These are phyloP conservation scores for Omphaloscelis lunosa DNA, from an alignment of 2,888 invertebrate species.

Conservation along the genomic window DNA sequence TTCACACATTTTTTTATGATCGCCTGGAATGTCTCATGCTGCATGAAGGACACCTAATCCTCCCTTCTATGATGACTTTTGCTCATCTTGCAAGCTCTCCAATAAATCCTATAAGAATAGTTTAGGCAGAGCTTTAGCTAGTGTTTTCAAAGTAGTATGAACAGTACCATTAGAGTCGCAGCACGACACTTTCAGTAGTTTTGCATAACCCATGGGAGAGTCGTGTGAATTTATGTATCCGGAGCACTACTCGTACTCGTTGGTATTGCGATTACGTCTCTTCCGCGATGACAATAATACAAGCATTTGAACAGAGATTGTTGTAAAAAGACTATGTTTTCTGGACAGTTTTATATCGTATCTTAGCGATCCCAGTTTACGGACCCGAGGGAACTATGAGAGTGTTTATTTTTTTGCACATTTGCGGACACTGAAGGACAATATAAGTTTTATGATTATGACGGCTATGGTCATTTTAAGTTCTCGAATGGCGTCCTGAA, in stretches of 20 bases:
- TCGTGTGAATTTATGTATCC: constrained; percentile 36
- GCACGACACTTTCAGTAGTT: constrained; percentile 11
- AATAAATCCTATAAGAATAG: background rate
- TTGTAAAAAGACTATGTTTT: background rate
- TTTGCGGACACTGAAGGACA: constrained; percentile 12
- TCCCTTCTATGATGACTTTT: background rate
- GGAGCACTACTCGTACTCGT: constrained; percentile 1
- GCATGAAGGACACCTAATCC: background rate
- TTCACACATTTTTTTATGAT: background rate
- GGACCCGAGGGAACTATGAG: background rate
- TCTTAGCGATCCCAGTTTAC: background rate
- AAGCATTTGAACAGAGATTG: constrained; percentile 13
- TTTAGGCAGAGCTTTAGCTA: background rate
- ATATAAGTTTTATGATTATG: constrained; percentile 31
- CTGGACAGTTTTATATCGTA: background rate
- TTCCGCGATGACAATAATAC: constrained; percentile 19
- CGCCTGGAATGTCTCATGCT: background rate
- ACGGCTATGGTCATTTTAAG: background rate
- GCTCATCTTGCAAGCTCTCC: background rate
- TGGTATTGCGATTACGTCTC: constrained; percentile 7
- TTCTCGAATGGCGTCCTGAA: background rate
- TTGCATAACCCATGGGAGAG: constrained; percentile 33
- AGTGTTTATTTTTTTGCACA: constrained; percentile 20
- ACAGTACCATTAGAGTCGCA: constrained; percentile 2
- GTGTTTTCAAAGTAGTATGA: background rate